Conservation (phyloP, 1,140 invertebrate species). For the Drosophila seguyi region DNA sequence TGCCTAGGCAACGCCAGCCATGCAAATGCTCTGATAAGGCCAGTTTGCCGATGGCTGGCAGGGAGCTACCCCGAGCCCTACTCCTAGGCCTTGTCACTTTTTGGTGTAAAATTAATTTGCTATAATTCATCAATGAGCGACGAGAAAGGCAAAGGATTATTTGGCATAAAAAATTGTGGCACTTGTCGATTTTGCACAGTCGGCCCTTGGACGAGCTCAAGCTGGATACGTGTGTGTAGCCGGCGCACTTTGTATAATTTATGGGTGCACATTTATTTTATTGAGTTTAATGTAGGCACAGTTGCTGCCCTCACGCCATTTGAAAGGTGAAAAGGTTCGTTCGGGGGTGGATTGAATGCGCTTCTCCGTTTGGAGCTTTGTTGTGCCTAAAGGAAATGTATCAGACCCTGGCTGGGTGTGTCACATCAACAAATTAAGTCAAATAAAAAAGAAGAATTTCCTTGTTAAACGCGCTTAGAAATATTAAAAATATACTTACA, state of each 20-base stretch:
- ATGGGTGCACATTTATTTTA: conserved; percentile 79
- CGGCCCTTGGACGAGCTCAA: conserved; percentile 18
- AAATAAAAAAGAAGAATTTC: neutral
- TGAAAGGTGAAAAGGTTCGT: conserved; percentile 53
- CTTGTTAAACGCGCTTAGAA: neutral
- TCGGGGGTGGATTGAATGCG: conserved; percentile 15
- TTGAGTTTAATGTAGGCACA: conserved; percentile 78
- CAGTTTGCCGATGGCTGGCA: neutral
- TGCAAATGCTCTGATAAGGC: conserved; percentile 74
- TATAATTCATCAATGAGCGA: conserved; percentile 74
- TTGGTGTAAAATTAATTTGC: conserved; percentile 80
- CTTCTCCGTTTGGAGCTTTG: conserved; percentile 41
- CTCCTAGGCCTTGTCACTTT: conserved; percentile 61
- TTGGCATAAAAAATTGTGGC: conserved; percentile 75
- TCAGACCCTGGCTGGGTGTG: neutral
- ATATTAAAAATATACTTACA: neutral
- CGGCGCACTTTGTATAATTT: conserved; percentile 75
- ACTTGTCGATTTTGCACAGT: conserved; percentile 76
- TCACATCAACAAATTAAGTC: neutral
- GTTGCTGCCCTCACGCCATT: conserved; percentile 41
- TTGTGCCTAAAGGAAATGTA: conserved; percentile 44
- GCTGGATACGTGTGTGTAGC: conserved; percentile 41
- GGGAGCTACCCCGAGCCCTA: conserved; percentile 36
- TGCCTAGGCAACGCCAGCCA: conserved; percentile 75
- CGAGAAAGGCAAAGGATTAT: conserved; percentile 66